Percentiles rank a stretch among this genome's conserved stretches.
Conservation (phyloP, 2,888 invertebrate genomes). For the Sympetrum striolatum region DNA sequence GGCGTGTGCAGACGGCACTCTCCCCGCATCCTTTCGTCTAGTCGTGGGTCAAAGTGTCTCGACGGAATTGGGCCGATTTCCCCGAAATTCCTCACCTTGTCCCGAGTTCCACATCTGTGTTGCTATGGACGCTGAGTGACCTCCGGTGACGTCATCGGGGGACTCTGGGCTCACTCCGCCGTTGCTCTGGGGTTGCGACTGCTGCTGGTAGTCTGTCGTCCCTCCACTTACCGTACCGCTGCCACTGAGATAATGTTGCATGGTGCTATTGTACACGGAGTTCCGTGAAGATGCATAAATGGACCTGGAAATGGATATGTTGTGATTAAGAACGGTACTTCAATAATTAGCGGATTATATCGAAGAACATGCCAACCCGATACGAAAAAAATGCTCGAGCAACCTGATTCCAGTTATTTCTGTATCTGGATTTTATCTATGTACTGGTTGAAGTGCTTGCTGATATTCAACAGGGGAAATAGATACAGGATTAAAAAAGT, state of each 20-base stretch:
- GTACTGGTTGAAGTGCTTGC: too few species aligned
- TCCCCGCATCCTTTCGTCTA: background rate
- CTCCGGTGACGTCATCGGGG: conserved; percentile 19
- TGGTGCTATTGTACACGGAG: background rate
- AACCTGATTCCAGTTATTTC: too few species aligned
- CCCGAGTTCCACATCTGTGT: conserved; percentile 13
- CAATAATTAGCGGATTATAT: too few species aligned
- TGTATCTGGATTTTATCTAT: too few species aligned
- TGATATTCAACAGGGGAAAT: too few species aligned
- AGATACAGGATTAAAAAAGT: too few species aligned
- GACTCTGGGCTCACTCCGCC: conserved; percentile 17
- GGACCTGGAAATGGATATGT: background rate
- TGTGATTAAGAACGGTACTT: too few species aligned
- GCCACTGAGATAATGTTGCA: conserved; percentile 15
- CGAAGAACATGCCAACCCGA: too few species aligned
- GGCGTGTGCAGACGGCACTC: background rate
- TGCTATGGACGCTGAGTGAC: background rate
- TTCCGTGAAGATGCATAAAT: background rate
- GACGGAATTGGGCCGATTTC: background rate
- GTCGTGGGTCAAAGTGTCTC: background rate
- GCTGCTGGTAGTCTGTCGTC: background rate
- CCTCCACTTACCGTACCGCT: background rate
- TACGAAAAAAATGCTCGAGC: too few species aligned
- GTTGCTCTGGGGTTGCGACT: background rate
- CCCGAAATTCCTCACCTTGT: background rate